phyloP scores from a whole-genome alignment of 2,888 invertebrate species.

The Acronicta psi region DNA sequence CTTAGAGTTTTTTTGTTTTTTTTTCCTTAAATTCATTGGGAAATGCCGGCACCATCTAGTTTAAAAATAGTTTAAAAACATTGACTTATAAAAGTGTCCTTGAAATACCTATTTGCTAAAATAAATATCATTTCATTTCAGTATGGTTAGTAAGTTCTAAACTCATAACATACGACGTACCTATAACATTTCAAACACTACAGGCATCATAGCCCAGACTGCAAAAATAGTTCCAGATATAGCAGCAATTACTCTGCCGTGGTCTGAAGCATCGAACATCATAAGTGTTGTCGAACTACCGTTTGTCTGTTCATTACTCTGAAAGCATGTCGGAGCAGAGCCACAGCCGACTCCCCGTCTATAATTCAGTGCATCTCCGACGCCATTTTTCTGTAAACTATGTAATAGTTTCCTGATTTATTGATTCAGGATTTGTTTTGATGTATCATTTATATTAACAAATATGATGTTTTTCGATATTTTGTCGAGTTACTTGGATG shows the following conservation, averaged over 20 bases:
- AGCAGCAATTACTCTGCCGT: constrained; percentile 76
- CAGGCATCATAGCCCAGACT: not conserved
- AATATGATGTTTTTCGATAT: no score
- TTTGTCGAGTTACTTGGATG: no score
- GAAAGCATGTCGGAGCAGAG: constrained; percentile 74
- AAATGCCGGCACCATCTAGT: no score
- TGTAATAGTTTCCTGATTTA: constrained; percentile 7
- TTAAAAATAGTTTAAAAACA: no score
- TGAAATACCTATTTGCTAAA: no score
- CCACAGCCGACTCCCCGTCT: constrained; percentile 54
- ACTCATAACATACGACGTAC: no score
- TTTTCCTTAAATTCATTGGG: no score
- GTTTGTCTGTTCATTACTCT: constrained; percentile 76
- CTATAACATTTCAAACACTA: not conserved
- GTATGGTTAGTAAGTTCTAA: no score
- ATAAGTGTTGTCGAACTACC: constrained; percentile 58
- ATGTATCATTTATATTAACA: not conserved
- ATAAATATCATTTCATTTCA: no score
- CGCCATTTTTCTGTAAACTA: constrained; percentile 63
- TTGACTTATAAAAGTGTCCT: no score
- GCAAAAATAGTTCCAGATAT: constrained; percentile 59
- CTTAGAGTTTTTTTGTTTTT: no score
- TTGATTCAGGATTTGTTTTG: constrained; percentile 15
- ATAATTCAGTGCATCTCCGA: constrained; percentile 73
- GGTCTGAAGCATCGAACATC: constrained; percentile 61